Evolutionary conservation across 2,888 invertebrate species (phyloP), one percentile per base, ranked within the genome.

Genomic region (Eupithecia pulchellata): DNA sequence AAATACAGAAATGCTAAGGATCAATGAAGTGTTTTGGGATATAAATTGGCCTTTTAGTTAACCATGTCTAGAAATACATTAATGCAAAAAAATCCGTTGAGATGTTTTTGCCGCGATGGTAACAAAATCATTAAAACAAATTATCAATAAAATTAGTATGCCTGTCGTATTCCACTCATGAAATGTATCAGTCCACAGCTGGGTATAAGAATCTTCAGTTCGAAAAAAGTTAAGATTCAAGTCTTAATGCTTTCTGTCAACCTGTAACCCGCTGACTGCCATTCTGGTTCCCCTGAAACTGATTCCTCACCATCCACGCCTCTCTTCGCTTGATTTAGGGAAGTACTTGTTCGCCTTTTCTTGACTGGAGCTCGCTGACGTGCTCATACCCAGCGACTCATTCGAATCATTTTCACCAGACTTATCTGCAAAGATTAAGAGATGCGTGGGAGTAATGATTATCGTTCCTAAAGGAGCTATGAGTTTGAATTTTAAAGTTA

Each of bases 281-380:
- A 8, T 20, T 39, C 14, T 42, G 42, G n/a, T 2, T 8, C n/a
- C n/a, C n/a, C n/a, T 42, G 47, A 9, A 20, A 20, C 1, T 20
- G 2, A 8, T 4, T 64, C 9, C 68, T 76, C 80, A 91, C 91
- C 91, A 91, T 80, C 90, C 90, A 39, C 25, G 81, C 71, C 88
- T 82, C 72, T 91, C 91, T 0, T 17, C 30, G 4, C 82, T 84
- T 0, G 89, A 88, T 69, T 82, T 77, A 0, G 85, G 87, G 3
- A 61, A 63, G 6, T 77, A 52, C 2, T 39, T 42, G 66, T 74
- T 9, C 0, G 61, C 66, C 11, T 64, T 61, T 20, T 73, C 0
- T 69, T 74, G 5, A 71, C 57, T 11, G 11, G 52, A 25, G 52
- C 58, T 60, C 32, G 32, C 58, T 11, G 30, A 60, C n/a, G n/a